Evolutionary conservation across 2,113 vertebrate genomes (phyloP), one percentile per base, ranked within the genome.

Genomic region (Daphoenositta chrysoptera): DNA sequence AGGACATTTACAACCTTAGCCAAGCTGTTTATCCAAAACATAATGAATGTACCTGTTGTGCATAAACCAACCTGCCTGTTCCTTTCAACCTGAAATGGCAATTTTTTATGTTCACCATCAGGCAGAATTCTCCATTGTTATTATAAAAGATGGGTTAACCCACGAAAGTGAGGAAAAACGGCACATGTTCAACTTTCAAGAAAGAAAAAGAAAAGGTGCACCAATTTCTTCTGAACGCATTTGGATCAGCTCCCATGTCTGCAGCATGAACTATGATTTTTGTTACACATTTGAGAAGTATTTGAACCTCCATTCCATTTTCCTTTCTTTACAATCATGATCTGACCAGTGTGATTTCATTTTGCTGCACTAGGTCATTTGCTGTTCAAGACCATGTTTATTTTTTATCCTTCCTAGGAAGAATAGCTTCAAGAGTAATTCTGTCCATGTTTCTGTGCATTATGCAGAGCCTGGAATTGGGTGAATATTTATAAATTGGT

Each of bases 61-160:
- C 93, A 68, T 81, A 90, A 91, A 33, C 54, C 37, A 70, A 56
- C 77, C 44, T 14, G 6, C 64, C 93, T 84, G 48, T 92, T 92
- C 61, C 83, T 89, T 90, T 89, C 90, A 60, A 66, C 56, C 93
- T 96, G 93, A 95, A 95, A 95, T 82, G 80, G 92, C 92, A 19
- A 83, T 96, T 77, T 86, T 90, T 82, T 94, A 95, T 97, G 93
- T 96, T 96, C 93, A 96, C 93, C 71, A 95, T 95, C 93, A 96
- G 94, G 94, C 94, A 96, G 79, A 90, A 68, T 87, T 92, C 94
- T 95, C 40, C 96, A 92, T 75, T 97, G 88, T 95, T 96, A 35
- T 82, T 93, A 61, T 48, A 92, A 96, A 94, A 87, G 93, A 71
- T 95, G 92, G 69, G 92, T 89, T 96, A 96, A 94, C 71, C 83